Evolutionary conservation across 37 sponge, comb jelly and placozoan genomes (phyloP).

Genomic region (Eunapius fragilis): DNA sequence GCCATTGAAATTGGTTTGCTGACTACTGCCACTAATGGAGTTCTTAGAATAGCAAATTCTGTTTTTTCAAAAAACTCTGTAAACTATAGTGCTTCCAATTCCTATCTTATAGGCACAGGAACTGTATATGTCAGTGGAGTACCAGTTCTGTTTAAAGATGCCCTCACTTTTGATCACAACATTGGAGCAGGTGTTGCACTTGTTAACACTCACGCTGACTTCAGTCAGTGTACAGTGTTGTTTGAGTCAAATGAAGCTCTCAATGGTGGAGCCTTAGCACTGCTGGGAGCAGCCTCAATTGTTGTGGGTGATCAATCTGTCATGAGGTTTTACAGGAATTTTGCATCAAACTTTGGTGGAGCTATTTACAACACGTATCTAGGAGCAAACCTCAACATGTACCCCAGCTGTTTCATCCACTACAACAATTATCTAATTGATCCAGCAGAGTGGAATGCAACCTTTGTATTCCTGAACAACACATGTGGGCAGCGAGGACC

Average conservation of each 20-base stretch:
- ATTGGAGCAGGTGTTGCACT: constrained; percentile 41
- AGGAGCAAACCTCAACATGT: constrained; percentile 1
- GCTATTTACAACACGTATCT: constrained; percentile 38
- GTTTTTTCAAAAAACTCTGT: constrained; percentile 18
- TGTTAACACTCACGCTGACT: constrained; percentile 23
- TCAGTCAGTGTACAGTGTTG: not conserved
- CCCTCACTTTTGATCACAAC: constrained; percentile 32
- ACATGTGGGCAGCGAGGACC: not conserved
- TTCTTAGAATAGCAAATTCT: constrained; percentile 5
- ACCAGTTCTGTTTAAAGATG: constrained; percentile 26
- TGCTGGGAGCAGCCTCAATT: constrained; percentile 34
- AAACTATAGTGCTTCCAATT: not conserved
- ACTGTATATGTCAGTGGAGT: constrained; percentile 37
- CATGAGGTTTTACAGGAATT: constrained; percentile 43
- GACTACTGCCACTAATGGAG: constrained; percentile 5
- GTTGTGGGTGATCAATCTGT: not conserved
- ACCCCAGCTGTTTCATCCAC: constrained; percentile 50
- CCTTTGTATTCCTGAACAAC: constrained; percentile 42
- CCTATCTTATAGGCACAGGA: constrained; percentile 20
- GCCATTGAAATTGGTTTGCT: constrained; percentile 24
- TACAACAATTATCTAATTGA: constrained; percentile 9
- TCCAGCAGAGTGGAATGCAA: constrained; percentile 37
- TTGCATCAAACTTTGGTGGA: constrained; percentile 39
- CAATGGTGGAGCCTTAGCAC: constrained; percentile 52
- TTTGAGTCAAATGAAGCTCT: constrained; percentile 31